These are phyloP conservation scores for Saturnia japonica DNA, from an alignment of 2,888 invertebrate species.

Conservation along the genomic window DNA sequence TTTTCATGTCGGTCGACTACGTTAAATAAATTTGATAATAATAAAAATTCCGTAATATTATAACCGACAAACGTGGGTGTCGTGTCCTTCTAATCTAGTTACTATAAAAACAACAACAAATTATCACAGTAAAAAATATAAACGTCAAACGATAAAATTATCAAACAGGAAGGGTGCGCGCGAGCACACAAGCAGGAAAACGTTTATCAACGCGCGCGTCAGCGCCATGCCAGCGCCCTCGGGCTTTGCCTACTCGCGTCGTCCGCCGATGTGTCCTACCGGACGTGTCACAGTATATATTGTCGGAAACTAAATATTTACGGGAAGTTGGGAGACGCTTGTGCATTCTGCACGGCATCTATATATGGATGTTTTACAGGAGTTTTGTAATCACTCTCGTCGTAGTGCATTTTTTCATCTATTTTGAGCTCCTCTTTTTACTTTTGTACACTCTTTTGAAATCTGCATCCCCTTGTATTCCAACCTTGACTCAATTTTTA, in stretches of 20 bases:
- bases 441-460: too few relatives aligned
- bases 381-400: too few relatives aligned
- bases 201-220: not conserved
- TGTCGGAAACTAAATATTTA: constrained; percentile 15
- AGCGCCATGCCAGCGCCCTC: not conserved
- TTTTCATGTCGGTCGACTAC: not conserved
- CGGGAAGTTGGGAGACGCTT: not conserved
- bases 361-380: too few relatives aligned
- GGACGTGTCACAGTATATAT: not conserved
- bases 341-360: not conserved
- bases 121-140: not conserved
- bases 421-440: too few relatives aligned
- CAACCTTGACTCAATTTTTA: too few relatives aligned
- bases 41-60: not conserved
- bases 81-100: not conserved
- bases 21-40: not conserved
- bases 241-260: not conserved
- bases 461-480: too few relatives aligned
- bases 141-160: not conserved
- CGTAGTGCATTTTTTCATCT: too few relatives aligned
- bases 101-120: not conserved
- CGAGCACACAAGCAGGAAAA: not conserved
- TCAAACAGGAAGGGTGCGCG: not conserved
- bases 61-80: not conserved
- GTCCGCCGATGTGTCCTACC: not conserved